Percentiles rank a stretch among this genome's conserved stretches.
Evolutionary conservation across 2,797 vertebrate genomes (phyloP).

Genomic region (Nothura maculosa): DNA sequence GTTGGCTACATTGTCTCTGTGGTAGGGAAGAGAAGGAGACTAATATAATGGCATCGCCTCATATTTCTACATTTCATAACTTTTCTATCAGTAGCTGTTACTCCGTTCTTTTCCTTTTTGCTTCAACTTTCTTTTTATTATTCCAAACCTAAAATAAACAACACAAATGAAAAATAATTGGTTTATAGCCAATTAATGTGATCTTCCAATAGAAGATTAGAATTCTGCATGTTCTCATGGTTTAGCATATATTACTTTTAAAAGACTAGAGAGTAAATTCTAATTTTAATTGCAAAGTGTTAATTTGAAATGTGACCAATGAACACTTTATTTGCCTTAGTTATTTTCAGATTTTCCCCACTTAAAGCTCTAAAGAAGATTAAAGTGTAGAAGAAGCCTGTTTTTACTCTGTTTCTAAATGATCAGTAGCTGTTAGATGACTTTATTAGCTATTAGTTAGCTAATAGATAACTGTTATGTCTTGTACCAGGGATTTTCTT

Average conservation of each 20-base stretch:
- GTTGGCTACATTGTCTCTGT: not conserved
- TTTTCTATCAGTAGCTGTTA: not conserved
- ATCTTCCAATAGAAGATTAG: not conserved
- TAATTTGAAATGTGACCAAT: not conserved
- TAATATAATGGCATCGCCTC: not conserved
- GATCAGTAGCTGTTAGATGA: not conserved
- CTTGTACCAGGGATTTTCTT: not conserved
- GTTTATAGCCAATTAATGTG: not conserved
- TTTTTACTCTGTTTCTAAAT: not conserved
- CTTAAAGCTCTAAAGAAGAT: not conserved
- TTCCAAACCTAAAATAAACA: not conserved
- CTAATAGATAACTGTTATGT: no score
- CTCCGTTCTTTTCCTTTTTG: not conserved
- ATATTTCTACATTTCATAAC: not conserved
- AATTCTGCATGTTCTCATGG: not conserved
- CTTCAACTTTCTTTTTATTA: not conserved
- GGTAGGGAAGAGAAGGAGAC: not conserved
- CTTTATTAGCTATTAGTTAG: not conserved
- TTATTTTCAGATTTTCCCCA: not conserved
- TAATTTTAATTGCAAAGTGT: conserved; percentile 14
- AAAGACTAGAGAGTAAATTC: not conserved
- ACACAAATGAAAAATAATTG: not conserved
- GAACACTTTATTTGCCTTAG: not conserved
- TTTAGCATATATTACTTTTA: not conserved
- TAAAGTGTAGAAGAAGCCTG: not conserved